A percentile compares a stretch with the other conserved stretches of the same genome.
Conservation (phyloP, 2,797 vertebrate species). For the Alfaro cultratus region DNA sequence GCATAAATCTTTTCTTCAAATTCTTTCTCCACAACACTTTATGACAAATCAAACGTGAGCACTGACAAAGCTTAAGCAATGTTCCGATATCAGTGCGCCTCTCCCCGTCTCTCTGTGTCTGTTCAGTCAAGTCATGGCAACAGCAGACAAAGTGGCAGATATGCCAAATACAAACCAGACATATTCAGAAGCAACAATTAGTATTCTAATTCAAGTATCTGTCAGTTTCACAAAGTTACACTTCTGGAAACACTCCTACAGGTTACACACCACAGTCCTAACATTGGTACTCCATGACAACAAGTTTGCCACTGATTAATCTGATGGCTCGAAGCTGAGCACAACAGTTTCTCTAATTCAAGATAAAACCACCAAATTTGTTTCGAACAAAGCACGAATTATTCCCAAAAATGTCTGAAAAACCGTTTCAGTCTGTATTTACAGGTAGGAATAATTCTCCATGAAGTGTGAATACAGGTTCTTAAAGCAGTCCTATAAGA, state of each 20-base stretch:
- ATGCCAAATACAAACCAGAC: constrained; percentile 63
- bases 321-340: constrained; percentile 28
- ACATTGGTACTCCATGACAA: constrained; percentile 60
- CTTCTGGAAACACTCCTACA: constrained; percentile 64
- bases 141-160: constrained; percentile 64
- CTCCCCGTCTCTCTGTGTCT: constrained; percentile 29
- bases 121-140: constrained; percentile 63
- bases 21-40: constrained; percentile 24
- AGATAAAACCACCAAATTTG: constrained; percentile 35
- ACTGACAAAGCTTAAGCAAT: constrained; percentile 44
- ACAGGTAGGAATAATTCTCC: constrained; percentile 57
- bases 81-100: constrained; percentile 32
- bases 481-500: constrained; percentile 57
- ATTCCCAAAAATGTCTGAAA: constrained; percentile 22
- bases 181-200: constrained; percentile 58
- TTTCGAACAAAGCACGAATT: constrained; percentile 23
- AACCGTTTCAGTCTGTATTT: constrained; percentile 56
- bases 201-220: constrained; percentile 70
- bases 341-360: constrained; percentile 26
- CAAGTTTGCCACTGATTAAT: constrained; percentile 47
- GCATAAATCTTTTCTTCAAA: constrained; percentile 54
- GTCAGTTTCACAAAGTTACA: constrained; percentile 68
- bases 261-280: constrained; percentile 67
- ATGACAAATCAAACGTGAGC: constrained; percentile 43
- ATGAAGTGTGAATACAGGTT: constrained; percentile 53